Base-by-base conservation (phyloP, 1,140 invertebrate species). In the Sycophaga agraensis region DNA sequence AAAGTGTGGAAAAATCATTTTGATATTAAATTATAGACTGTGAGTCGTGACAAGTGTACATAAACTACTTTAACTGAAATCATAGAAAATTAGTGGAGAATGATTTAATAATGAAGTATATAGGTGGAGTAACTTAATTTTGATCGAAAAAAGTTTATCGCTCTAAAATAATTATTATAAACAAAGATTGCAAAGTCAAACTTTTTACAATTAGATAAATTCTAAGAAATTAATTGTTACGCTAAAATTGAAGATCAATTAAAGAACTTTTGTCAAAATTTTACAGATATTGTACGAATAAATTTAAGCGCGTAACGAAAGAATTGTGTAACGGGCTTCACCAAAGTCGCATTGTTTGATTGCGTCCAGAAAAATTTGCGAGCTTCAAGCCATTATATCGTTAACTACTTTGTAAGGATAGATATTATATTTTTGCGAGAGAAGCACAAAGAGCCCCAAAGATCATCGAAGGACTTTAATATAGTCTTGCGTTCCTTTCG, bases 321-420 rank as follows among this genome's bases (percentile, higher is more conserved):
- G 4, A 35, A 35, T 53, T 26, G 14, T 24, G 16, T 43, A 22
- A n/a, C n/a, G n/a, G 14, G 35, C 40, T 11, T 9, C 17, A 39
- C 12, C 19, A 42, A 28, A n/a, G 35, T 17, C 48, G 37, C 0
- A 24, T 49, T n/a, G 34, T n/a, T n/a, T 43, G n/a, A 59, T 40
- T 31, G 39, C 37, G 48, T 59, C 19, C 43, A 17, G 11, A 51
- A 22, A 60, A 16, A 57, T 48, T 65, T 45, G 37, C n/a, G 22
- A 48, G 9, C 42, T 21, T 56, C 51, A 26, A 8, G 26, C 59
- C 50, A 66, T 67, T 68, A n/a, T n/a, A 70, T 76, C 73, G 75
- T 78, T 78, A 77, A 70, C 70, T 78, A 78, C 69, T 78, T 76
- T 78, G 55, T 78, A 78, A 78, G 76, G 31, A 56, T 54, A 74